Percentiles rank a stretch among this genome's conserved stretches.
These are phyloP conservation scores for Drosophila rhopaloa DNA, from an alignment of 1,140 invertebrate genomes.

Conservation along the genomic window DNA sequence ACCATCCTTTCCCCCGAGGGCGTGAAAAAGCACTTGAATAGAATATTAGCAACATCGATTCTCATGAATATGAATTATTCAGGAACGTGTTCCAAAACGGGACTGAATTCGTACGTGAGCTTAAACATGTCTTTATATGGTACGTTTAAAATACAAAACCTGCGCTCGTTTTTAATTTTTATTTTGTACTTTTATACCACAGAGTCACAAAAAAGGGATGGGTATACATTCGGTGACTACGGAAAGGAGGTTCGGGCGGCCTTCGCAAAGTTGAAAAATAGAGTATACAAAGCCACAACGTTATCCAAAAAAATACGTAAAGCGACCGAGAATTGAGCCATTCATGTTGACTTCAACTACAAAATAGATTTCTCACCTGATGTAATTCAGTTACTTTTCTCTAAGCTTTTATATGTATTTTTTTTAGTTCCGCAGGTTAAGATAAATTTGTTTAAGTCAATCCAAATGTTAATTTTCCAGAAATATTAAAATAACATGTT, in stretches of 20 bases:
- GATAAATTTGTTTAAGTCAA: no score
- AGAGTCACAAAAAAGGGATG: slow-evolving; percentile 13
- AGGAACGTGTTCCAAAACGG: slow-evolving; percentile 2
- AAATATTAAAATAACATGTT: no score
- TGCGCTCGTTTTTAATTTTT: not conserved
- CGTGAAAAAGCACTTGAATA: not conserved
- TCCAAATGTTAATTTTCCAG: no score
- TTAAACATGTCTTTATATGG: slow-evolving; percentile 8
- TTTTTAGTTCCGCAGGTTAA: no score
- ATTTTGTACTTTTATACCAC: not conserved
- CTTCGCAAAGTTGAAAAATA: not conserved
- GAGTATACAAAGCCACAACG: no score
- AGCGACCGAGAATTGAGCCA: no score
- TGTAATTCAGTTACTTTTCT: no score
- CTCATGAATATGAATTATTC: slow-evolving; percentile 16
- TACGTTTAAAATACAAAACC: not conserved
- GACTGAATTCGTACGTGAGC: not conserved
- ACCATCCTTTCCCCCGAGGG: slow-evolving; percentile 4
- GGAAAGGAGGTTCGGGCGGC: not conserved
- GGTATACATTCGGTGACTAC: not conserved
- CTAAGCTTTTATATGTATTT: no score
- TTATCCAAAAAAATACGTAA: no score
- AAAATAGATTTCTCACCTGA: no score
- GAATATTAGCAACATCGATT: not conserved
- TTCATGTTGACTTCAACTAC: no score